Conservation (phyloP, 1,140 invertebrate species). For the Varroa destructor region DNA sequence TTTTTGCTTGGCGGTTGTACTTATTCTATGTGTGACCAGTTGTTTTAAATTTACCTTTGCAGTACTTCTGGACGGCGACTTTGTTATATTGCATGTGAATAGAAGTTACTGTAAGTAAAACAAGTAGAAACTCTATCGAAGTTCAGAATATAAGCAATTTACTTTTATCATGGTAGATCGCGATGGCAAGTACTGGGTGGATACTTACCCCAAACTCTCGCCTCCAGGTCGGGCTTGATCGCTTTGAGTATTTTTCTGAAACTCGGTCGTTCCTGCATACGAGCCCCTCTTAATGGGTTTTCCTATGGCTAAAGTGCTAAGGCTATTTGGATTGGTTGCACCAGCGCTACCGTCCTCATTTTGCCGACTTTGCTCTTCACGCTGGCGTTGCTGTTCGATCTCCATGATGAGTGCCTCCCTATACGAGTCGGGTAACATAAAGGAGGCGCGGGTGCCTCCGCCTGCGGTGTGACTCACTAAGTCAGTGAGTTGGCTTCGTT, state of each 20-base stretch:
- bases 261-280: constrained; percentile 25
- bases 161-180: too few species aligned
- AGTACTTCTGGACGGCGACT: too few species aligned
- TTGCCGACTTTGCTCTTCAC: constrained; percentile 1
- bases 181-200: too few species aligned
- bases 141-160: too few species aligned
- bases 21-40: too few species aligned
- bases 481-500: constrained; percentile 16
- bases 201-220: constrained; percentile 14
- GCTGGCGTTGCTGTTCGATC: constrained; percentile 22
- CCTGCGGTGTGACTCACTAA: constrained; percentile 8
- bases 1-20: too few species aligned
- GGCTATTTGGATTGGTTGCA: constrained; percentile 13
- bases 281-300: constrained; percentile 20
- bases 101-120: too few species aligned
- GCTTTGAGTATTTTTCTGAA: constrained; percentile 5
- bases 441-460: constrained; percentile 3
- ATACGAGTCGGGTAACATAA: constrained; percentile 24
- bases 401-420: constrained; percentile 20
- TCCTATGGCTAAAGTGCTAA: constrained; percentile 26
- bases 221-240: neutral
- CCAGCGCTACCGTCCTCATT: neutral
- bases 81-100: too few species aligned
- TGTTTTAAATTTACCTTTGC: too few species aligned
- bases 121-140: too few species aligned